Percentiles rank a stretch among this genome's conserved stretches.
Conservation (phyloP, 2,888 invertebrate genomes). For the Epirrhoe alternata region DNA sequence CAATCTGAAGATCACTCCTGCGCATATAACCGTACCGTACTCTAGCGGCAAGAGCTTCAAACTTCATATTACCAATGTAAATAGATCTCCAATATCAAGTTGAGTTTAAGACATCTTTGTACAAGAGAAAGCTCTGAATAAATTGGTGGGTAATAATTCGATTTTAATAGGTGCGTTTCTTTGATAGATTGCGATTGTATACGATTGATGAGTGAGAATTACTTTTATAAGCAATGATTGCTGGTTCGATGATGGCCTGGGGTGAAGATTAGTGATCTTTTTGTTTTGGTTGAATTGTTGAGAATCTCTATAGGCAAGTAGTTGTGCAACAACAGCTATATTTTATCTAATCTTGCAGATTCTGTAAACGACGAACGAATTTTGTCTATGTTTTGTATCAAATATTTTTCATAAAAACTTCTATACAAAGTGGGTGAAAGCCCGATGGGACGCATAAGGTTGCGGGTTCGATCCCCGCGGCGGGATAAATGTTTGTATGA, state of each 20-base stretch:
- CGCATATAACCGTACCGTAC: slow-evolving; percentile 57
- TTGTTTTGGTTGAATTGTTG: slow-evolving; percentile 31
- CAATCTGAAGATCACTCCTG: slow-evolving; percentile 47
- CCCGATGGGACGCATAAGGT: no score
- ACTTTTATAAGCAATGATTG: slow-evolving; percentile 74
- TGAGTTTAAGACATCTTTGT: not conserved
- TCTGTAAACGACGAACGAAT: no score
- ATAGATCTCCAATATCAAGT: slow-evolving; percentile 51
- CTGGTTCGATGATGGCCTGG: slow-evolving; percentile 62
- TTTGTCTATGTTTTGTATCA: no score
- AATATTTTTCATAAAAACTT: no score
- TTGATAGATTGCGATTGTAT: slow-evolving; percentile 64
- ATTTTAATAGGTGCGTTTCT: slow-evolving; percentile 72
- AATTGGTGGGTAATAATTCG: slow-evolving; percentile 65
- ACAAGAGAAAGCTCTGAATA: slow-evolving; percentile 43
- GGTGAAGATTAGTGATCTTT: slow-evolving; percentile 29
- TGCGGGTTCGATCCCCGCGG: no score
- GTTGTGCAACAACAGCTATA: not conserved
- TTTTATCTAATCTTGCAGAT: not conserved
- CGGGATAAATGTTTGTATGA: no score
- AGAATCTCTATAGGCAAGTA: not conserved
- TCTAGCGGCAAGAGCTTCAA: slow-evolving; percentile 45
- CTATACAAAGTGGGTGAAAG: no score
- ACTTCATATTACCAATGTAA: slow-evolving; percentile 42
- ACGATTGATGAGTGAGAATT: slow-evolving; percentile 62